Evolutionary conservation across 2,888 invertebrate species (phyloP).

Genomic region (Elysia crispata): DNA sequence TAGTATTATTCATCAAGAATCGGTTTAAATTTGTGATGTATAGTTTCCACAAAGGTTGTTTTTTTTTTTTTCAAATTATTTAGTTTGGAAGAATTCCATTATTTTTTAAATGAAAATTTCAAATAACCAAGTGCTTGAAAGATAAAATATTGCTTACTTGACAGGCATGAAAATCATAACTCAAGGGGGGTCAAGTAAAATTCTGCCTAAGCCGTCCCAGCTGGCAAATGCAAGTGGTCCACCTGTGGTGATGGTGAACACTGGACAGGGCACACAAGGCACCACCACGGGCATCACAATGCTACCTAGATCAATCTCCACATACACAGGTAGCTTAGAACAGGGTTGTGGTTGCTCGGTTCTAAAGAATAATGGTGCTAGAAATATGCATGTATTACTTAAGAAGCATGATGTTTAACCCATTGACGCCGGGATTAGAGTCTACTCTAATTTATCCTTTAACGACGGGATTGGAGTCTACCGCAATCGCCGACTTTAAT

Average conservation of each 20-base stretch:
- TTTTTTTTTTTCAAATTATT: too few species aligned
- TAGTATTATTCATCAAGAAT: too few species aligned
- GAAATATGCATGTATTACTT: too few species aligned
- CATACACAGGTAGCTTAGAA: conserved; percentile 48
- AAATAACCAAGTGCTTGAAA: neutral
- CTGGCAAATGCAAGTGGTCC: conserved; percentile 54
- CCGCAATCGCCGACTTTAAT: neutral
- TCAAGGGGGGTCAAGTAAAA: conserved; percentile 70
- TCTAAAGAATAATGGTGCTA: too few species aligned
- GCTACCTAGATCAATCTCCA: conserved; percentile 63
- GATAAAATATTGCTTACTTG: neutral
- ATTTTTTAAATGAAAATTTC: neutral
- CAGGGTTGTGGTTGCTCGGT: too few species aligned
- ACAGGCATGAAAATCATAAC: conserved; percentile 75
- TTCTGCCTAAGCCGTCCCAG: conserved; percentile 72
- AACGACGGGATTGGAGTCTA: neutral
- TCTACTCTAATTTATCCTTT: neutral
- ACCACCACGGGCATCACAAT: conserved; percentile 64
- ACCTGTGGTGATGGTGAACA: conserved; percentile 72
- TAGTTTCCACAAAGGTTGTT: too few species aligned
- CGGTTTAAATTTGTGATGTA: too few species aligned
- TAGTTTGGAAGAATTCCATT: too few species aligned
- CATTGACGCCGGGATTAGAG: neutral
- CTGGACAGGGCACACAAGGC: conserved; percentile 55
- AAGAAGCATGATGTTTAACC: too few species aligned